phyloP scores from a whole-genome alignment of 2,797 vertebrate genomes.

The Acrocephalus scirpaceus region DNA sequence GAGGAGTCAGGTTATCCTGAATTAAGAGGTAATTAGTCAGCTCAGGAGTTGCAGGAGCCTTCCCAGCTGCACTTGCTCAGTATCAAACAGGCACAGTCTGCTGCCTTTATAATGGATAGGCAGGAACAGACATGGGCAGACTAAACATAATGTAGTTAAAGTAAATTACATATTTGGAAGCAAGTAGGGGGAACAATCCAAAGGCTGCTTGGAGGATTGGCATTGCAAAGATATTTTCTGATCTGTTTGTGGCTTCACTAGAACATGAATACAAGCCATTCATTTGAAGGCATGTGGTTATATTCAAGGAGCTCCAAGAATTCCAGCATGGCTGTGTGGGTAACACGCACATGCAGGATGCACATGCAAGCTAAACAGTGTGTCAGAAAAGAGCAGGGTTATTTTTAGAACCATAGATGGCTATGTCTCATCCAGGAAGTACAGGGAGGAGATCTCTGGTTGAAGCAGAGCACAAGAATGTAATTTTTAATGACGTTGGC shows the following conservation, averaged over 20 bases:
- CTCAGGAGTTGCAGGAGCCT: neutral
- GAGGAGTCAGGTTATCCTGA: neutral
- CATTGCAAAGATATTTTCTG: neutral
- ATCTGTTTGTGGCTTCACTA: neutral
- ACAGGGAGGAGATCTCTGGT: constrained; percentile 18
- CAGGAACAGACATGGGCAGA: neutral
- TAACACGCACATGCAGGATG: neutral
- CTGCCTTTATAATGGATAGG: neutral
- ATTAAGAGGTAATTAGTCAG: neutral
- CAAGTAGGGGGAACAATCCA: neutral
- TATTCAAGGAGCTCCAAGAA: neutral
- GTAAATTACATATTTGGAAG: neutral
- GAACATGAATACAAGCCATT: neutral
- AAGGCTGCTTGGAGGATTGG: neutral
- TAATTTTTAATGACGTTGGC: neutral
- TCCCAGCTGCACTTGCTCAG: neutral
- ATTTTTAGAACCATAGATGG: neutral
- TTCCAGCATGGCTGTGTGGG: neutral
- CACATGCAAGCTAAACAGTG: neutral
- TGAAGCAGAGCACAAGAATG: neutral
- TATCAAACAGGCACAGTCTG: neutral
- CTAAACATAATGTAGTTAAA: neutral
- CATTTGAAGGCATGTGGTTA: neutral
- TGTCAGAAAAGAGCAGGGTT: neutral
- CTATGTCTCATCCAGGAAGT: constrained; percentile 35